A percentile compares a stretch with the other conserved stretches of the same genome.
These are phyloP conservation scores for Percopsis omiscomaycus DNA, from an alignment of 2,797 vertebrate species.

Conservation along the genomic window DNA sequence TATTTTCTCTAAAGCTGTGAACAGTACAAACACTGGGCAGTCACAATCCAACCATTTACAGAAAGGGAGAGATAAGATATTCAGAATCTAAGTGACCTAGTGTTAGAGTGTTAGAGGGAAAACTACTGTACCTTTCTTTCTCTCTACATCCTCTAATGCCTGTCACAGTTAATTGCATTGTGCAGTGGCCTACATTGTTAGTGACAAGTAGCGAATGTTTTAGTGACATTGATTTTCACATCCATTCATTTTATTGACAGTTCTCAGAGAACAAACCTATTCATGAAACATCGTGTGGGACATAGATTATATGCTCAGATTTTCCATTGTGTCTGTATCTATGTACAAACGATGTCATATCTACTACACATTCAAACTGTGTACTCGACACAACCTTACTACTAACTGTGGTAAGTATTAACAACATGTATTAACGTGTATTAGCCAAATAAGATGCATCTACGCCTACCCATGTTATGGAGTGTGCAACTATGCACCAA, in stretches of 20 bases:
- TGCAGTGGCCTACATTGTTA: conserved; percentile 6
- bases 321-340: conserved; percentile 1
- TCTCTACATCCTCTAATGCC: conserved; percentile 23
- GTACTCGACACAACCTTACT: no score
- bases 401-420: no score
- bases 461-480: no score
- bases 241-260: not conserved
- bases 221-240: conserved; percentile 15
- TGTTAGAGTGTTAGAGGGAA: conserved; percentile 22
- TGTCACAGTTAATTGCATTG: conserved; percentile 26
- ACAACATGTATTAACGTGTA: not conserved
- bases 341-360: not conserved
- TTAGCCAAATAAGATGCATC: not conserved
- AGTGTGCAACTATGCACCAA: no score
- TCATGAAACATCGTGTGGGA: conserved; percentile 13
- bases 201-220: conserved; percentile 6
- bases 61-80: conserved; percentile 66
- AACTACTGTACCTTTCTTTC: not conserved
- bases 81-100: conserved; percentile 62
- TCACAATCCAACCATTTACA: conserved; percentile 68
- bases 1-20: conserved; percentile 64
- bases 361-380: no score
- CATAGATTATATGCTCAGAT: not conserved
- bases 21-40: conserved; percentile 62
- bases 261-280: not conserved